phyloP scores from a whole-genome alignment of 2,113 vertebrate genomes.

The Platycercus adscitus region DNA sequence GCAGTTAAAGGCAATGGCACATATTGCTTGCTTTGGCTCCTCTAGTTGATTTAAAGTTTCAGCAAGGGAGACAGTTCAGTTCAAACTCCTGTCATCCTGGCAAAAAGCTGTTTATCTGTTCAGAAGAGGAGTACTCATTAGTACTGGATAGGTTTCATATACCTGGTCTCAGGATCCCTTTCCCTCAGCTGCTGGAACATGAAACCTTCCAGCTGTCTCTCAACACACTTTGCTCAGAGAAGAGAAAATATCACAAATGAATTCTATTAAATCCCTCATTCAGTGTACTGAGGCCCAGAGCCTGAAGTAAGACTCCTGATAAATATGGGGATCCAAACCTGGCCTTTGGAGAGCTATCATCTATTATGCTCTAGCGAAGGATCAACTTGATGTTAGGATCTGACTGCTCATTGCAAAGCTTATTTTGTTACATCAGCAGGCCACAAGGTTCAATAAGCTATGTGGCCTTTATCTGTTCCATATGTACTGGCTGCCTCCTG shows the following conservation, averaged over 20 bases:
- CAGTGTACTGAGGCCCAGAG: conserved; percentile 17
- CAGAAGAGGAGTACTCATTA: background rate
- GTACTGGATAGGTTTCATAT: background rate
- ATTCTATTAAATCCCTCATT: conserved; percentile 40
- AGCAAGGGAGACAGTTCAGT: background rate
- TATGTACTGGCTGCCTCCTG: conserved; percentile 65
- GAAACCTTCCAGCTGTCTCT: conserved; percentile 43
- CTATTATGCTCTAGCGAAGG: conserved; percentile 9
- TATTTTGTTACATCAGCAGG: conserved; percentile 66
- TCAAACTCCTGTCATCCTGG: background rate
- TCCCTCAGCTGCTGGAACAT: conserved; percentile 18
- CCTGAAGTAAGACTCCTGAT: conserved; percentile 59
- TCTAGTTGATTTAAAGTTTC: background rate
- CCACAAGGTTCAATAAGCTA: conserved; percentile 61
- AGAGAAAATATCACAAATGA: conserved; percentile 26
- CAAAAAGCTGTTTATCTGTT: background rate
- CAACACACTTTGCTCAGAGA: conserved; percentile 8
- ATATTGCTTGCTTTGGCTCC: background rate
- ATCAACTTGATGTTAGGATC: conserved; percentile 38
- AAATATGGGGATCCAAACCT: conserved; percentile 45
- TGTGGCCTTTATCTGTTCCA: conserved; percentile 68
- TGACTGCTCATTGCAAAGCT: conserved; percentile 61
- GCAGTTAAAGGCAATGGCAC: background rate
- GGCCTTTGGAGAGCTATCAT: conserved; percentile 47
- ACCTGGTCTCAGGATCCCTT: conserved; percentile 3